phyloP scores from a whole-genome alignment of 1,140 invertebrate species.

The Alviniconcha marisindica region DNA sequence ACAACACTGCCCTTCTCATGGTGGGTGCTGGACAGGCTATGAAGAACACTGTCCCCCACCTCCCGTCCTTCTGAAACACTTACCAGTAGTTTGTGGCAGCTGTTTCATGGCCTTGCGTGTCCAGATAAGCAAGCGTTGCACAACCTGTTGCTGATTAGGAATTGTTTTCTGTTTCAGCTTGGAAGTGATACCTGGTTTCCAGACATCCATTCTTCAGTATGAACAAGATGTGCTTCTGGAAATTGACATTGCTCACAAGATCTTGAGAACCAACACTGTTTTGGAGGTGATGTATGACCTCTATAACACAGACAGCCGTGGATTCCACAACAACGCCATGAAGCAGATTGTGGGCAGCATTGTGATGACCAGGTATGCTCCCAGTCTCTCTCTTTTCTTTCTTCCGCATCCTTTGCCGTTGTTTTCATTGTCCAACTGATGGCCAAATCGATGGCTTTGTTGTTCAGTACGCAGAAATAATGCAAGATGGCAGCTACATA shows the following conservation, averaged over 20 bases:
- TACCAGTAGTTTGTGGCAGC: background rate
- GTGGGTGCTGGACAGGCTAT: background rate
- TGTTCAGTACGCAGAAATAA: no score
- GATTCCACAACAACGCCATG: constrained; percentile 79
- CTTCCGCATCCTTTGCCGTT: no score
- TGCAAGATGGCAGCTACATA: no score
- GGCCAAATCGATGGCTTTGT: no score
- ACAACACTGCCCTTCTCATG: no score
- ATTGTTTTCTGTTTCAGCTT: constrained; percentile 75
- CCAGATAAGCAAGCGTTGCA: background rate
- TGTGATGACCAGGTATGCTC: constrained; percentile 88
- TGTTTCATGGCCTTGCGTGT: background rate
- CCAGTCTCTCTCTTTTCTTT: no score
- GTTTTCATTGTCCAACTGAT: no score
- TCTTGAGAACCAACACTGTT: constrained; percentile 87
- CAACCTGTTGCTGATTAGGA: no score
- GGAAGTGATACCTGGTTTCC: constrained; percentile 91
- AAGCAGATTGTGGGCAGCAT: constrained; percentile 82
- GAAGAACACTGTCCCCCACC: no score
- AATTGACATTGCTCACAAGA: constrained; percentile 88
- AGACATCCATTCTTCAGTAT: constrained; percentile 88
- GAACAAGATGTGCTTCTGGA: constrained; percentile 91
- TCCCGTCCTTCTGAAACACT: no score
- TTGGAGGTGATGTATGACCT: constrained; percentile 83
- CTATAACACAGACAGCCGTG: constrained; percentile 66